These are phyloP conservation scores for Nomada ferruginata DNA, from an alignment of 2,888 invertebrate species.

Conservation along the genomic window DNA sequence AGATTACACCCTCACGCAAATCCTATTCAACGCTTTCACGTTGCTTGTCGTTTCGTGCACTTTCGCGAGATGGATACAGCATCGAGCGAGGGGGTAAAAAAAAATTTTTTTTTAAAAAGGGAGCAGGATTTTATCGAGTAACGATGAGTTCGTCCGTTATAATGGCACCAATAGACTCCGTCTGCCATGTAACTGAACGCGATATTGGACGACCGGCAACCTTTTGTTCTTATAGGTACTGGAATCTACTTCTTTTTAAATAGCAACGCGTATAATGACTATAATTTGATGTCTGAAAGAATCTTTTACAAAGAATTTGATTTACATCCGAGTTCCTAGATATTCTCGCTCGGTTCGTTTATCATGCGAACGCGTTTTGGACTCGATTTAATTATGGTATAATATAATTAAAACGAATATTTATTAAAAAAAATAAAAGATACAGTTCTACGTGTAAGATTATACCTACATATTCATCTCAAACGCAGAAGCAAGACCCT, in stretches of 20 bases:
- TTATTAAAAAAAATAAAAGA: too few species aligned
- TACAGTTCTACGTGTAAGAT: too few species aligned
- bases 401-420: too few species aligned
- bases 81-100: not conserved
- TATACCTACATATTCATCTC: too few species aligned
- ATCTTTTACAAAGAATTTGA: too few species aligned
- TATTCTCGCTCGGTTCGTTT: too few species aligned
- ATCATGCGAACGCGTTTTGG: too few species aligned
- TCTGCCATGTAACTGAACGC: constrained; percentile 3
- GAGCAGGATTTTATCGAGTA: constrained; percentile 36
- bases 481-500: too few species aligned
- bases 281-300: not conserved
- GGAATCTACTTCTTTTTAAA: not conserved
- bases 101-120: not conserved
- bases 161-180: constrained; percentile 2
- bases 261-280: not conserved
- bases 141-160: constrained; percentile 29
- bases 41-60: constrained; percentile 26
- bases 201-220: not conserved
- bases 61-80: constrained; percentile 27
- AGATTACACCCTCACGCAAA: constrained; percentile 49
- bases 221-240: not conserved
- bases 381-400: too few species aligned
- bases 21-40: constrained; percentile 53
- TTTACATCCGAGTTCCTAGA: too few species aligned